These are phyloP conservation scores for Typhlomys cinereus DNA, from an alignment of 2,113 vertebrate genomes.

Conservation along the genomic window DNA sequence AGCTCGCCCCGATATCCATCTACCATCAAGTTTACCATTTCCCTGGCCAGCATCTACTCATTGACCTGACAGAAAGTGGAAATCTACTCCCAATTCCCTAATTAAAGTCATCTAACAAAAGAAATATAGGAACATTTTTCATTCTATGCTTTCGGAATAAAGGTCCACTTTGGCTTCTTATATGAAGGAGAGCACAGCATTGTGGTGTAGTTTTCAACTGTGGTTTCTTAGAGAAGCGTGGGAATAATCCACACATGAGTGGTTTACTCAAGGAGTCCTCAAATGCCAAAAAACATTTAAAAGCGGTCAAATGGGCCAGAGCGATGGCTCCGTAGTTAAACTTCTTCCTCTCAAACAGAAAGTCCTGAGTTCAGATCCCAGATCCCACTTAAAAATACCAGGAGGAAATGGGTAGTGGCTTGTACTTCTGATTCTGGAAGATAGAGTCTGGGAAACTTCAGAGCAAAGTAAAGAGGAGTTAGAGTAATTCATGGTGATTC, in stretches of 20 bases:
- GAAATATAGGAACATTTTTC: neutral
- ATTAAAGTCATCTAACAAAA: neutral
- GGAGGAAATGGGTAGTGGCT: too few species aligned
- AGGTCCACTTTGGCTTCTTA: neutral
- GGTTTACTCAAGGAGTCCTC: too few species aligned
- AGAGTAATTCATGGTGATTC: too few species aligned
- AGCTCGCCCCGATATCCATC: accelerated
- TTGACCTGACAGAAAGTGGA: neutral
- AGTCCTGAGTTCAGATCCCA: too few species aligned
- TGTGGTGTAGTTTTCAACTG: neutral
- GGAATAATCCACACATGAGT: neutral
- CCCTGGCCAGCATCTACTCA: neutral
- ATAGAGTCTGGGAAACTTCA: too few species aligned
- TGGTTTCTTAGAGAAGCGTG: neutral
- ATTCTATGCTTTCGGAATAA: neutral
- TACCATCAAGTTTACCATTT: neutral
- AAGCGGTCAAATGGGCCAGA: too few species aligned
- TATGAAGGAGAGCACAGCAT: neutral
- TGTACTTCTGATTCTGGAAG: too few species aligned
- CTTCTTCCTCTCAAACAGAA: too few species aligned
- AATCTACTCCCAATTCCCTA: neutral
- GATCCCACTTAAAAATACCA: too few species aligned
- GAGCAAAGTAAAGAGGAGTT: too few species aligned
- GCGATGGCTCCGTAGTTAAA: too few species aligned
- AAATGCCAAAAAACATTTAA: too few species aligned